Conservation (phyloP, 2,888 invertebrate species). For the Agonopterix arenella region DNA sequence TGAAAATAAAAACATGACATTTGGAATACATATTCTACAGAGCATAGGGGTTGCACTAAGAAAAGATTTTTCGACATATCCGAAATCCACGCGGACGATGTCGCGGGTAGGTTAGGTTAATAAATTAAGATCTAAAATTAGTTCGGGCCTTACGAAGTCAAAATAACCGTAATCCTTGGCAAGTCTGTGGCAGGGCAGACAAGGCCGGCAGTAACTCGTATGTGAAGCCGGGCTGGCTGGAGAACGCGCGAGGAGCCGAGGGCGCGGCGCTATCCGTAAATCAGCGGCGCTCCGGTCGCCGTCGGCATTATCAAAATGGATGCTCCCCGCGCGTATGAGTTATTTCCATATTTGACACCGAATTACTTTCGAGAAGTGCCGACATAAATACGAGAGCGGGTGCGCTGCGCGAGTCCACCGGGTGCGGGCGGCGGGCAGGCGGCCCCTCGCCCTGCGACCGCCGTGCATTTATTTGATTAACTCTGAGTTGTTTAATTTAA, state of each 20-base stretch:
- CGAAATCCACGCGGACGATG: too few relatives aligned
- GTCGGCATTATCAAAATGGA: conserved; percentile 75
- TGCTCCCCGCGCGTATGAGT: conserved; percentile 72
- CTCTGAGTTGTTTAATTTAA: conserved; percentile 77
- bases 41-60: too few relatives aligned
- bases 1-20: too few relatives aligned
- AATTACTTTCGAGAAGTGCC: conserved; percentile 76
- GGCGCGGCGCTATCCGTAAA: conserved; percentile 44
- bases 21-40: too few relatives aligned
- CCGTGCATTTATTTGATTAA: conserved; percentile 77
- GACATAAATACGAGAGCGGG: conserved; percentile 64
- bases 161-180: too few relatives aligned
- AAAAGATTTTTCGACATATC: too few relatives aligned
- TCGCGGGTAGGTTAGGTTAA: too few relatives aligned
- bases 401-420: conserved; percentile 31
- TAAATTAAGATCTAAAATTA: too few relatives aligned
- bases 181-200: too few relatives aligned
- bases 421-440: conserved; percentile 10
- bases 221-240: too few relatives aligned
- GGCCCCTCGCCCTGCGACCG: conserved; percentile 40
- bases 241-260: neutral
- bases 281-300: conserved; percentile 65
- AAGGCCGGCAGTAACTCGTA: too few relatives aligned
- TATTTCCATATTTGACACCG: conserved; percentile 77
- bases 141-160: too few relatives aligned